Percentiles rank a stretch among this genome's conserved stretches.
These are phyloP conservation scores for Drosophila nr. perissopoda DNA, from an alignment of 2,888 invertebrate genomes.

Conservation along the genomic window DNA sequence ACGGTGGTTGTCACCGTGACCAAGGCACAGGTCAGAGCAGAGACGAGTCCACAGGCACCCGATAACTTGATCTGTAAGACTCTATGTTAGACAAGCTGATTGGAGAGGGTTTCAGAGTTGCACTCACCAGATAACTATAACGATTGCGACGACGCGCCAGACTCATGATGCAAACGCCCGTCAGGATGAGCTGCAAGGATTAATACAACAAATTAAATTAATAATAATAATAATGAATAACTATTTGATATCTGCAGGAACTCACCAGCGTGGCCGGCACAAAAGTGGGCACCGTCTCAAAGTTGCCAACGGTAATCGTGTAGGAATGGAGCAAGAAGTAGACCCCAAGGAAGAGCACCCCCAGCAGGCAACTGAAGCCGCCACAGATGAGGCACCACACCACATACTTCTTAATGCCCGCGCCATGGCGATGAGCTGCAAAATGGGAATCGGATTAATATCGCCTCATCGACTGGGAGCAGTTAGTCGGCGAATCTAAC, in stretches of 20 bases:
- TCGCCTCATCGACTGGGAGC: neutral
- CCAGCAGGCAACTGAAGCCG: slow-evolving; percentile 90
- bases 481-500: slow-evolving; percentile 31
- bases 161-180: slow-evolving; percentile 94
- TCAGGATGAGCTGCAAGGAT: slow-evolving; percentile 90
- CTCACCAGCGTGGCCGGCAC: slow-evolving; percentile 96
- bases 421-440: slow-evolving; percentile 84
- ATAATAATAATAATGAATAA: neutral
- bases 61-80: slow-evolving; percentile 92
- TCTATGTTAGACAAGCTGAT: neutral
- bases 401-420: slow-evolving; percentile 89
- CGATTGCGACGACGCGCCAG: slow-evolving; percentile 93
- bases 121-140: slow-evolving; percentile 94
- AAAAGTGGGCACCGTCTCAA: slow-evolving; percentile 97
- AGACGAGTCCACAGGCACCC: slow-evolving; percentile 94
- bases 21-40: slow-evolving; percentile 93
- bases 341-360: slow-evolving; percentile 90
- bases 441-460: slow-evolving; percentile 36
- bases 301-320: slow-evolving; percentile 90
- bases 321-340: slow-evolving; percentile 91
- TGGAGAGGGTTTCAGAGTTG: neutral
- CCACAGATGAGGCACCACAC: slow-evolving; percentile 92
- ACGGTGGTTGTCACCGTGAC: slow-evolving; percentile 95
- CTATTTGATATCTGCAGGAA: slow-evolving; percentile 20
- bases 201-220: neutral